Conservation (phyloP, 2,113 vertebrate genomes). For the Clarias batrachus region DNA sequence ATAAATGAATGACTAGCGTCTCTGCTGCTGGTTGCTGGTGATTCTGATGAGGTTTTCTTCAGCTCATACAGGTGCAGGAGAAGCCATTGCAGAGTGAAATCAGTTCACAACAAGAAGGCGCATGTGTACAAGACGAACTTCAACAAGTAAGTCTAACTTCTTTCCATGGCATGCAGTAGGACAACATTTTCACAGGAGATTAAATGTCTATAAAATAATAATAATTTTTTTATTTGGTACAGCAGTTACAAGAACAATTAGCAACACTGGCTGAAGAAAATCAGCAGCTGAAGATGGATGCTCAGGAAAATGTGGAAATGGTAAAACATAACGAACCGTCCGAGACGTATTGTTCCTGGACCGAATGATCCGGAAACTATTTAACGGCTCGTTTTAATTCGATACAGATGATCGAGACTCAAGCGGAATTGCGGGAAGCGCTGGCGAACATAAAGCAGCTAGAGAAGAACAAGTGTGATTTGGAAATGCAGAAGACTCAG, state of each 20-base stretch:
- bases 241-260: slow-evolving; percentile 59
- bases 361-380: neutral
- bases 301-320: slow-evolving; percentile 61
- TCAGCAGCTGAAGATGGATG: slow-evolving; percentile 60
- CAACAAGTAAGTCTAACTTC: slow-evolving; percentile 20
- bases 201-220: no score
- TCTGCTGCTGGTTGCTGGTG: neutral
- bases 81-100: neutral
- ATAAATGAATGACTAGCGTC: neutral
- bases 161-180: neutral
- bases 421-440: slow-evolving; percentile 53
- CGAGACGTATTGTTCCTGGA: neutral
- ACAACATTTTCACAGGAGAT: neutral
- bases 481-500: slow-evolving; percentile 22
- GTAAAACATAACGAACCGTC: slow-evolving; percentile 35
- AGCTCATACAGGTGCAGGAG: slow-evolving; percentile 40
- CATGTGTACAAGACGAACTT: slow-evolving; percentile 18
- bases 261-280: slow-evolving; percentile 52
- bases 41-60: neutral
- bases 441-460: slow-evolving; percentile 43
- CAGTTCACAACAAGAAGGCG: neutral
- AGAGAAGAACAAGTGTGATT: slow-evolving; percentile 19
- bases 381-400: neutral
- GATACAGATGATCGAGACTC: slow-evolving; percentile 58
- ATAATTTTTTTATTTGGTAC: neutral